Percentiles rank a stretch among this genome's conserved stretches.
Evolutionary conservation across 2,888 invertebrate species (phyloP).

Genomic region (Hirtodrosophila trivittata): DNA sequence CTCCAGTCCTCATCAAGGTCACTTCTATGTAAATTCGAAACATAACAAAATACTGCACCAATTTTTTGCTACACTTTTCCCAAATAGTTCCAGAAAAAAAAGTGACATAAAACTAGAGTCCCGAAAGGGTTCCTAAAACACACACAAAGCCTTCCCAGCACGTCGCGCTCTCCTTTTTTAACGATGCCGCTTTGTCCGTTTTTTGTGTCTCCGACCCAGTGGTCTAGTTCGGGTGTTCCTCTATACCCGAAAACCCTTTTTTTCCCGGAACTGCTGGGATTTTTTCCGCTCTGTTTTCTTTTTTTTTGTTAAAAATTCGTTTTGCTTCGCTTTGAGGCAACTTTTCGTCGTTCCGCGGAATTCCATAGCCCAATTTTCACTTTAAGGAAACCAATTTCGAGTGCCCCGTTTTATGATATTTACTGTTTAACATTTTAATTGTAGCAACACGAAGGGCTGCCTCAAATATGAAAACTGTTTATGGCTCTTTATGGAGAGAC

Average conservation of each 20-base stretch:
- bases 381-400: constrained; percentile 37
- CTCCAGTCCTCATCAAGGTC: constrained; percentile 41
- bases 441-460: constrained; percentile 50
- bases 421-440: constrained; percentile 80
- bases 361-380: constrained; percentile 43
- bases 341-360: constrained; percentile 60
- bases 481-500: constrained; percentile 2
- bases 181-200: constrained; percentile 59
- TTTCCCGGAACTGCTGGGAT: constrained; percentile 24
- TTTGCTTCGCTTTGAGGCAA: constrained; percentile 65
- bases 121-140: constrained; percentile 26
- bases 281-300: constrained; percentile 28
- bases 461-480: constrained; percentile 35
- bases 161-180: constrained; percentile 74
- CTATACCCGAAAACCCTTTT: constrained; percentile 23
- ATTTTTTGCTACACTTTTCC: constrained; percentile 71
- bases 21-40: constrained; percentile 65
- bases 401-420: constrained; percentile 44
- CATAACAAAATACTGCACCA: constrained; percentile 45
- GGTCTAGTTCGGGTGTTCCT: constrained; percentile 73
- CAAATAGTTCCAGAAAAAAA: constrained; percentile 12
- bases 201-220: constrained; percentile 59
- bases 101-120: constrained; percentile 34
- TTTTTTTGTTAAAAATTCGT: constrained; percentile 33
- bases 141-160: constrained; percentile 15